Conservation (phyloP, 2,797 vertebrate genomes). For the Stomatorhinus walkeri region DNA sequence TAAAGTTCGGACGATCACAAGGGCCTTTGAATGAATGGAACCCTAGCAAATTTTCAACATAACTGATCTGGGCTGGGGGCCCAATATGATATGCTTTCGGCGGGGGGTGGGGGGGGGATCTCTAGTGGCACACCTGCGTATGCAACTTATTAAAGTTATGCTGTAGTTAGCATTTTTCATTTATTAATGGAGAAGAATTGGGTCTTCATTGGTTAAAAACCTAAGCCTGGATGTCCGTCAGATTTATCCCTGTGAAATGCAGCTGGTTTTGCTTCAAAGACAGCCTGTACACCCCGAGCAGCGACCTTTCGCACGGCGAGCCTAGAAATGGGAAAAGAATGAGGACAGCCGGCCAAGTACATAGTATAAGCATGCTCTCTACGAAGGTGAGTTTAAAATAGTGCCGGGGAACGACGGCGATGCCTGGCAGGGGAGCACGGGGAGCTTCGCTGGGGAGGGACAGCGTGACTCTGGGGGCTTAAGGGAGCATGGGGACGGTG, state of each 20-base stretch:
- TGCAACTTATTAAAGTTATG: background rate
- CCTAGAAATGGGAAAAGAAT: background rate
- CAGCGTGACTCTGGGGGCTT: background rate
- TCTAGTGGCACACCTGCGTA: background rate
- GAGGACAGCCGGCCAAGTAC: background rate
- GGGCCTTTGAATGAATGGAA: background rate
- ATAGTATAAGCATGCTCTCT: background rate
- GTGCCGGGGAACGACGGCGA: background rate
- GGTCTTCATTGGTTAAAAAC: background rate
- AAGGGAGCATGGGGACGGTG: background rate
- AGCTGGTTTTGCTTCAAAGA: background rate
- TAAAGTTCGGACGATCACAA: background rate
- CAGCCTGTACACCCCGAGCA: background rate
- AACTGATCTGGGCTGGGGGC: background rate
- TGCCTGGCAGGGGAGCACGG: background rate
- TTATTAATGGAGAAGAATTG: background rate
- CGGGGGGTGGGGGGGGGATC: background rate
- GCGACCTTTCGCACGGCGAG: slow-evolving; percentile 16
- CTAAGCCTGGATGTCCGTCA: background rate
- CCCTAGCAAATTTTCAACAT: background rate
- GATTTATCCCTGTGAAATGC: background rate
- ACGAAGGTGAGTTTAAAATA: slow-evolving; percentile 12
- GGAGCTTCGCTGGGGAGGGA: background rate
- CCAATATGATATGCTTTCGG: background rate
- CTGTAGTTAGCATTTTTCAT: background rate